Base-by-base conservation (phyloP, 92 coral and sea anemone genomes). In the Palythoa grandiflora region DNA sequence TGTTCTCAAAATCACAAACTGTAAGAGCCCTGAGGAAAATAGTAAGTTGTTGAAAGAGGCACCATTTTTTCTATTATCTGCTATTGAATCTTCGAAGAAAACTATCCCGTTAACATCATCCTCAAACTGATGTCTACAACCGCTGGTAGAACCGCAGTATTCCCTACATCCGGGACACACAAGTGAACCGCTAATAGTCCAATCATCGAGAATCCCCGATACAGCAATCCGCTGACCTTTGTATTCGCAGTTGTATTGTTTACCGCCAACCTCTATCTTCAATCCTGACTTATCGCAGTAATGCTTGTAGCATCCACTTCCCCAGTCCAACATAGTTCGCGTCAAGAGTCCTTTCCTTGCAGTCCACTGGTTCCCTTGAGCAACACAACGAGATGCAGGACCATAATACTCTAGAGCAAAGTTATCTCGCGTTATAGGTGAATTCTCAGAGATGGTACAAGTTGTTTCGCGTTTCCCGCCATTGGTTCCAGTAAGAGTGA, bases 251-350 rank as follows among this genome's bases (percentile, higher is more conserved):
- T 83, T 70, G 79, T 92, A 97, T 19, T 65, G 88, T 74, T 91
- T 89, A 2, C 95, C 93, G 0, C 85, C 92, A 12, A 97, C 96
- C 35, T 91, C 91, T 37, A 97, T 52, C 77, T 95, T 79, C 20
- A 97, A 77, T 7, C 93, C 95, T 37, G 92, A 93, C 13, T 91
- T 86, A 38, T 78, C 80, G 84, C 99, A 97, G 36, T 87, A 83
- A 86, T 88, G 93, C 51, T 83, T 93, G 36, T 97, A 97, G 75
- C 99, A 97, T 0, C 99, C 99, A 73, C 99, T 97, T 1, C 99
- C 99, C 99, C 99, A 97, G 87, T 97, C 99, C 3, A 97, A 86
- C 99, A 97, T 97, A 9, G 99, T 97, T 38, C 99, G 88, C 3
- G 99, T 97, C 48, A 97, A 59, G 6, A 91, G 88, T 37, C 94